Evolutionary conservation across 2,113 vertebrate species (phyloP).

Genomic region (Trichomycterus rosablanca): DNA sequence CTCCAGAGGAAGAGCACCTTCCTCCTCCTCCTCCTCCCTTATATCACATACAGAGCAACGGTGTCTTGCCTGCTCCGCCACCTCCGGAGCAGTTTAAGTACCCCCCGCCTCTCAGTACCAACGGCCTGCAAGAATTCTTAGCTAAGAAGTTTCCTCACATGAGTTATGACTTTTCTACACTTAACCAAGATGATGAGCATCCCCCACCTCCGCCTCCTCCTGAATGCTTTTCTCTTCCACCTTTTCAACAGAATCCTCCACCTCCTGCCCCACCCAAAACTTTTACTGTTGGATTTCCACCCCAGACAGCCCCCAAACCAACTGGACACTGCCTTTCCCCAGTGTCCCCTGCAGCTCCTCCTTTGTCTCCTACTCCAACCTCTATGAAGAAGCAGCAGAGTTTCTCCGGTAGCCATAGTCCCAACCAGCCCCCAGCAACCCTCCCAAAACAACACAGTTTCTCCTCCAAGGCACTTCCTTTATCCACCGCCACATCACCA

Average conservation of each 20-base stretch:
- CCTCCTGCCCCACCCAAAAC: slow-evolving; percentile 79
- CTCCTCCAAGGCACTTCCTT: slow-evolving; percentile 65
- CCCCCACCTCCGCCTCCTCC: slow-evolving; percentile 56
- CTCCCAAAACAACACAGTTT: slow-evolving; percentile 90
- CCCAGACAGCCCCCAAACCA: slow-evolving; percentile 67
- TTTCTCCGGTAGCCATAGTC: slow-evolving; percentile 70
- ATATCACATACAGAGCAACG: slow-evolving; percentile 51
- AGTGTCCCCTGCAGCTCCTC: slow-evolving; percentile 59
- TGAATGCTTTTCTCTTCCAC: slow-evolving; percentile 53
- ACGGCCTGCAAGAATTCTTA: slow-evolving; percentile 67
- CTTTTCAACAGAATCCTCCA: slow-evolving; percentile 50
- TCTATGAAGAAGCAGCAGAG: slow-evolving; percentile 77
- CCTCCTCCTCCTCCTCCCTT: slow-evolving; percentile 40
- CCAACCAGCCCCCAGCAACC: slow-evolving; percentile 73
- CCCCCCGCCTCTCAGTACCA: slow-evolving; percentile 52
- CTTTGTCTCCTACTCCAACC: slow-evolving; percentile 46
- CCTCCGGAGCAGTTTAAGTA: slow-evolving; percentile 40
- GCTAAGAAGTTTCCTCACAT: slow-evolving; percentile 79
- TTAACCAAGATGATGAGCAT: slow-evolving; percentile 23
- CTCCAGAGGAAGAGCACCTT: slow-evolving; percentile 52
- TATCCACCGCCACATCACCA: slow-evolving; percentile 58
- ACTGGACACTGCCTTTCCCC: slow-evolving; percentile 47
- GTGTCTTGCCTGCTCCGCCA: slow-evolving; percentile 52
- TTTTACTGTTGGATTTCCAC: slow-evolving; percentile 63
- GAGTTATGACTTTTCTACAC: slow-evolving; percentile 59